phyloP scores from a whole-genome alignment of 2,888 invertebrate species.

The Dicyrtoma fusca region DNA sequence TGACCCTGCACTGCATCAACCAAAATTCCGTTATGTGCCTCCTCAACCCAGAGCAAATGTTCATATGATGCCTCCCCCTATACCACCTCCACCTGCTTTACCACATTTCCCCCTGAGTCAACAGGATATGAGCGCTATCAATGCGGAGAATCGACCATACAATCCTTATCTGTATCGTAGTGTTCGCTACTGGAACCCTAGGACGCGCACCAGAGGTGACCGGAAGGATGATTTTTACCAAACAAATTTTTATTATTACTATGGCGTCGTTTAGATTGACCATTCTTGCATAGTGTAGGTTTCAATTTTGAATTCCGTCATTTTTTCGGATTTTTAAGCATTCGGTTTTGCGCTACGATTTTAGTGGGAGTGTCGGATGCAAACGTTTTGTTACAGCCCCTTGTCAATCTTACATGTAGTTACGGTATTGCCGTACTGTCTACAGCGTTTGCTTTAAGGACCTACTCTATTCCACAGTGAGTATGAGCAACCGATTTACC shows the following conservation, averaged over 20 bases:
- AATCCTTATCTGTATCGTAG: constrained; percentile 50
- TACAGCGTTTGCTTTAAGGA: too few relatives aligned
- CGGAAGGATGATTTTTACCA: constrained; percentile 45
- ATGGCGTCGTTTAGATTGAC: constrained; percentile 51
- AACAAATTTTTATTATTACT: constrained; percentile 54
- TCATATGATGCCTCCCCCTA: constrained; percentile 58
- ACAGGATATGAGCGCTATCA: constrained; percentile 18
- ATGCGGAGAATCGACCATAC: constrained; percentile 20
- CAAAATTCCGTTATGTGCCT: constrained; percentile 71
- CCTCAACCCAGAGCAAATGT: constrained; percentile 60
- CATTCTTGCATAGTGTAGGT: too few relatives aligned
- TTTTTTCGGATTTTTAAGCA: too few relatives aligned
- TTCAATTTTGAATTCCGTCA: too few relatives aligned
- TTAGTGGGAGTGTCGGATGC: too few relatives aligned
- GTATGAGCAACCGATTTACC: too few relatives aligned
- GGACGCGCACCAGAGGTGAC: constrained; percentile 51
- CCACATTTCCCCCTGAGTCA: constrained; percentile 60
- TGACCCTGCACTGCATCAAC: constrained; percentile 75
- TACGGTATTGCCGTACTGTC: too few relatives aligned
- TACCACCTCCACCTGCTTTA: constrained; percentile 64
- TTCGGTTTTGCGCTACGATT: too few relatives aligned
- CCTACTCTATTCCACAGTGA: too few relatives aligned
- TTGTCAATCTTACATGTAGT: too few relatives aligned
- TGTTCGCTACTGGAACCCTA: constrained; percentile 50
- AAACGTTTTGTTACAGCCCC: too few relatives aligned